These are phyloP conservation scores for Eubasilissa regina DNA, from an alignment of 1,140 invertebrate species.

Conservation along the genomic window DNA sequence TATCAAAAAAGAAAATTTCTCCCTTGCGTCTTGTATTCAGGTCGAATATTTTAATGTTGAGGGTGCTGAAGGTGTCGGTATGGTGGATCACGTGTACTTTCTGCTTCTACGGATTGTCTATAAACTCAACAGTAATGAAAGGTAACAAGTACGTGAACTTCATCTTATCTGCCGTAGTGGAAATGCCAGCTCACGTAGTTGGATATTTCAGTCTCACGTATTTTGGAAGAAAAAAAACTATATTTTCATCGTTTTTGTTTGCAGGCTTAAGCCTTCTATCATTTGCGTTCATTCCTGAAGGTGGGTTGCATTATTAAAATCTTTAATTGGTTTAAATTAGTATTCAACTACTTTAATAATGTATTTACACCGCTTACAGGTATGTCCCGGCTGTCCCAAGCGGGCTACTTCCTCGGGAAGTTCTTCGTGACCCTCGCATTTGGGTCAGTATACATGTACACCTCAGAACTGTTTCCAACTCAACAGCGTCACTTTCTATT, in stretches of 20 bases:
- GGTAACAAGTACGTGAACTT: slow-evolving; percentile 4
- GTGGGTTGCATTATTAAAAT: background rate
- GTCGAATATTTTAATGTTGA: slow-evolving; percentile 71
- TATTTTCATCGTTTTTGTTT: slow-evolving; percentile 74
- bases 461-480: slow-evolving; percentile 79
- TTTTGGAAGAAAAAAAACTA: slow-evolving; percentile 76
- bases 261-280: slow-evolving; percentile 69
- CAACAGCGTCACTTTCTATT: slow-evolving; percentile 75
- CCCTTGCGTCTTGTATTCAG: slow-evolving; percentile 67
- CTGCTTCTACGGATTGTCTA: slow-evolving; percentile 70
- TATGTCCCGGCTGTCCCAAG: background rate
- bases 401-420: slow-evolving; percentile 77
- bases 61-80: slow-evolving; percentile 73
- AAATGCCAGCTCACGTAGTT: slow-evolving; percentile 38
- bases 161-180: slow-evolving; percentile 2
- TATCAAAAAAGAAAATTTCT: background rate
- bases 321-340: no score
- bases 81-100: slow-evolving; percentile 56
- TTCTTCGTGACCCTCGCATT: slow-evolving; percentile 78
- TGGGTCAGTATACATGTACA: slow-evolving; percentile 76
- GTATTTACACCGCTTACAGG: background rate
- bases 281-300: slow-evolving; percentile 49
- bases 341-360: no score
- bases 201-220: slow-evolving; percentile 57
- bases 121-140: slow-evolving; percentile 66